A percentile compares a stretch with the other conserved stretches of the same genome.
phyloP scores from a whole-genome alignment of 2,797 vertebrate genomes.

The Acestrorhynchus altus region DNA sequence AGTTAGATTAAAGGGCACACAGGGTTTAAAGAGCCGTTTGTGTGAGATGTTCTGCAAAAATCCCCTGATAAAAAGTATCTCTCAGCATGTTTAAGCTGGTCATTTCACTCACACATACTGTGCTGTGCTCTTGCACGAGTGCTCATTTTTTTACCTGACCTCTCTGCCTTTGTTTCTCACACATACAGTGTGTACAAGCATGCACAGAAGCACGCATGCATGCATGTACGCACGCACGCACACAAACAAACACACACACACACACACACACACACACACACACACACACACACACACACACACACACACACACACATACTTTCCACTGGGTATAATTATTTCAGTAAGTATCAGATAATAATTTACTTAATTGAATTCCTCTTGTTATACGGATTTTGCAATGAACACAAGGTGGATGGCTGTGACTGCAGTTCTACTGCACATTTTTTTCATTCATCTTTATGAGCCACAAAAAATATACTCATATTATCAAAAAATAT shows the following conservation, averaged over 20 bases:
- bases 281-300: constrained; percentile 30
- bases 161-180: constrained; percentile 8
- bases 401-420: constrained; percentile 17
- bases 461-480: no score
- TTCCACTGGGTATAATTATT: constrained; percentile 36
- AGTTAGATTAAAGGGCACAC: constrained; percentile 18
- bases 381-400: constrained; percentile 43
- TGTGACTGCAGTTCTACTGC: no score
- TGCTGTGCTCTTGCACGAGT: not conserved
- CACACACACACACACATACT: constrained; percentile 1
- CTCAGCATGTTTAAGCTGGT: constrained; percentile 31
- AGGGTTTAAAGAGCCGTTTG: constrained; percentile 21
- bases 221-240: no score
- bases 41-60: constrained; percentile 28
- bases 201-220: no score
- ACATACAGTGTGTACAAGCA: no score
- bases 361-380: constrained; percentile 53
- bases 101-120: constrained; percentile 11
- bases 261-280: constrained; percentile 5
- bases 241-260: not conserved
- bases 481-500: no score
- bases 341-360: constrained; percentile 43
- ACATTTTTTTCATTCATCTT: no score
- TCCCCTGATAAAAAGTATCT: constrained; percentile 4
- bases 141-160: not conserved